Evolutionary conservation across 2,797 vertebrate genomes (phyloP).

Genomic region (Macropus fuliginosus): DNA sequence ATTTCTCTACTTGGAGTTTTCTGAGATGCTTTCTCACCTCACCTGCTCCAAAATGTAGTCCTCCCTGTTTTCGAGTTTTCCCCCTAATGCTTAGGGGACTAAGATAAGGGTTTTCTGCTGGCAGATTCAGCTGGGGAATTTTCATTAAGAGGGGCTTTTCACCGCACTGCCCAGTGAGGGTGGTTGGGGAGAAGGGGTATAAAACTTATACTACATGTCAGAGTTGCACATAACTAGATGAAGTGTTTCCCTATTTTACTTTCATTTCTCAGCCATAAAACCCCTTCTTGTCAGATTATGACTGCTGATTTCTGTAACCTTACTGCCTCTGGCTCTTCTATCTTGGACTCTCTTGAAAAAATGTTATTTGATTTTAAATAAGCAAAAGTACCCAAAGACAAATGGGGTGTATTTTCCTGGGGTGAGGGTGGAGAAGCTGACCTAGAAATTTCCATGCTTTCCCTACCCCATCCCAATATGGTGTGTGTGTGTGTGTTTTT

Average conservation of each 20-base stretch:
- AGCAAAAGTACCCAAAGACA: slow-evolving; percentile 31
- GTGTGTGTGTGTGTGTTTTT: background rate
- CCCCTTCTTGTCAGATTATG: slow-evolving; percentile 49
- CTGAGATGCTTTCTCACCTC: slow-evolving; percentile 32
- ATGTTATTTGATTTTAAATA: slow-evolving; percentile 45
- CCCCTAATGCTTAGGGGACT: background rate
- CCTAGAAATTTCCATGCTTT: background rate
- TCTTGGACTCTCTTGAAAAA: slow-evolving; percentile 52
- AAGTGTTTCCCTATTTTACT: background rate
- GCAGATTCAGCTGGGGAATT: background rate
- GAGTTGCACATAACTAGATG: background rate
- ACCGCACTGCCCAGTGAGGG: background rate
- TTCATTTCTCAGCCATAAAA: slow-evolving; percentile 50
- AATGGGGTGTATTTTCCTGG: slow-evolving; percentile 5
- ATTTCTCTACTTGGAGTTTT: slow-evolving; percentile 54
- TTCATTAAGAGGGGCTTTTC: background rate
- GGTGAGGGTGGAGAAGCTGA: background rate
- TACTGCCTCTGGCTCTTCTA: slow-evolving; percentile 33
- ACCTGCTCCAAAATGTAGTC: slow-evolving; percentile 16
- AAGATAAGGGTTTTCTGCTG: background rate
- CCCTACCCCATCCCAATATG: background rate
- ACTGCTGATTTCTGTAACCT: slow-evolving; percentile 30
- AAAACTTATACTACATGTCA: background rate
- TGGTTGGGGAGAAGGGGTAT: background rate
- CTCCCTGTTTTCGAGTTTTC: background rate